A percentile compares a stretch with the other conserved stretches of the same genome.
These are phyloP conservation scores for Sorex maritimensis DNA, from an alignment of 2,797 vertebrate species.

Conservation along the genomic window DNA sequence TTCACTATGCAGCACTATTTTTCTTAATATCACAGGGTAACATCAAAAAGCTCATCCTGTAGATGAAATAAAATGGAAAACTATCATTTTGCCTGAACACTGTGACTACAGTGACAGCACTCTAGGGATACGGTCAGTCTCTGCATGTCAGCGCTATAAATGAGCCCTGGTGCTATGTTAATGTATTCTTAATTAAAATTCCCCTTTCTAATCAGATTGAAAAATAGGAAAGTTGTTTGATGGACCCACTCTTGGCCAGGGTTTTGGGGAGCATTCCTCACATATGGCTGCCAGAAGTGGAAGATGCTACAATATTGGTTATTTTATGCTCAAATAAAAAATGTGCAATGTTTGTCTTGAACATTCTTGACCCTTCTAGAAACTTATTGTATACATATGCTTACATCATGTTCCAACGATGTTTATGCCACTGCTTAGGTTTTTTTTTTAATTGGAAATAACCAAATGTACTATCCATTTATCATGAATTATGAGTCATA, in stretches of 20 bases:
- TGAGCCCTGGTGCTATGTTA: not conserved
- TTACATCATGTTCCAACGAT: not conserved
- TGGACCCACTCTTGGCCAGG: not conserved
- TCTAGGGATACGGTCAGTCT: not conserved
- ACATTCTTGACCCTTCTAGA: not conserved
- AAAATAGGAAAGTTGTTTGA: not conserved
- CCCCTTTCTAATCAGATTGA: not conserved
- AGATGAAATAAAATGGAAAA: not conserved
- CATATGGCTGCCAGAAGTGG: not conserved
- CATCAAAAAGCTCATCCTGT: not conserved
- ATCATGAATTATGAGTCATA: not conserved
- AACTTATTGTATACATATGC: not conserved
- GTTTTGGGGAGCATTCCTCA: not conserved
- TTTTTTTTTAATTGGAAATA: not conserved
- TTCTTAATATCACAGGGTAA: not conserved
- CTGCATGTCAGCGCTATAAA: too few species aligned
- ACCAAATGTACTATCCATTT: not conserved
- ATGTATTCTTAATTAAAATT: conserved; percentile 1
- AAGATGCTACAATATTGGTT: not conserved
- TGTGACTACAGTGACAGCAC: not conserved
- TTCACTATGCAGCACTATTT: not conserved
- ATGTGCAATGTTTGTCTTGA: not conserved
- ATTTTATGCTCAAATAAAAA: conserved; percentile 35
- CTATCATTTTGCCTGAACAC: not conserved
- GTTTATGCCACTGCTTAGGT: not conserved